Conservation (phyloP, 2,113 vertebrate genomes). For the Ammodytes marinus region DNA sequence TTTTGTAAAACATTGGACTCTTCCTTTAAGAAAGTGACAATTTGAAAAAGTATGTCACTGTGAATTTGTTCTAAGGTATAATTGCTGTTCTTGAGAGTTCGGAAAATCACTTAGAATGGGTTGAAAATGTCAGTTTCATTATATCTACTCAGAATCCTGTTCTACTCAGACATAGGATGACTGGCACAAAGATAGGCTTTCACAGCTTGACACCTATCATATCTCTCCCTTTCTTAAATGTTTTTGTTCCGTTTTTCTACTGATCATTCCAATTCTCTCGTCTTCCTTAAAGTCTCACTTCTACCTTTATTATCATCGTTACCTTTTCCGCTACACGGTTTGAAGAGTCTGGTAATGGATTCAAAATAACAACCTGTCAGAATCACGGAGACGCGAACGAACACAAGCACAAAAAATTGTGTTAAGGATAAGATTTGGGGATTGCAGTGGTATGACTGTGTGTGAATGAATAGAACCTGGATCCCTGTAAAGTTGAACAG, state of each 20-base stretch:
- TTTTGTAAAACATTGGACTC: neutral
- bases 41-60: neutral
- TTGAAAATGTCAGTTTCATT: conserved; percentile 29
- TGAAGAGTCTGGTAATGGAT: conserved; percentile 54
- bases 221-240: neutral
- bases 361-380: conserved; percentile 44
- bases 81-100: neutral
- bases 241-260: neutral
- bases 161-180: conserved; percentile 1
- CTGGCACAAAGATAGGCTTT: conserved; percentile 20
- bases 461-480: no score
- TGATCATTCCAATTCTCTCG: conserved; percentile 3
- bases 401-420: neutral
- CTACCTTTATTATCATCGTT: conserved; percentile 46
- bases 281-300: conserved; percentile 11
- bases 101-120: neutral
- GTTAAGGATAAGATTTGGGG: neutral
- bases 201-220: neutral
- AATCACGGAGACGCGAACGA: neutral
- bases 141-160: neutral
- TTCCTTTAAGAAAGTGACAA: neutral
- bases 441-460: neutral
- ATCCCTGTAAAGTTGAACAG: no score
- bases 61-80: neutral
- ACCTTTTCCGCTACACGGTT: conserved; percentile 30